Base-by-base conservation (phyloP, 2,888 invertebrate species). In the Aleiodes leptofemur region DNA sequence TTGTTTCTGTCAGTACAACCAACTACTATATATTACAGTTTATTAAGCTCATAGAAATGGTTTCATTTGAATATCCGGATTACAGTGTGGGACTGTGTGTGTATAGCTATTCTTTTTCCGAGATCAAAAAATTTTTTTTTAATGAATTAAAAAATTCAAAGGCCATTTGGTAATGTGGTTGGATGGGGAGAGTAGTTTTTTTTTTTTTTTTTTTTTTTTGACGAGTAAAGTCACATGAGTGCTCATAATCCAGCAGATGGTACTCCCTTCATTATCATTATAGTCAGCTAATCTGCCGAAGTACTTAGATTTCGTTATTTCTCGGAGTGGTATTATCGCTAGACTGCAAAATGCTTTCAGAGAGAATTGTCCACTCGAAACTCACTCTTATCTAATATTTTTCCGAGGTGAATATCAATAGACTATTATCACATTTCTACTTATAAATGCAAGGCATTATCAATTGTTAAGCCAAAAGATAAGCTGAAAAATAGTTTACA, bases 41-140 rank as follows among this genome's bases (percentile, higher is more conserved):
- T 78, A 79, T 79, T 78, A 78, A 76, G 75, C 74, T 75, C 76
- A 66, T 66, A 75, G 73, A 79, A 79, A 80, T 74, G 74, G 76
- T 78, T 77, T 77, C 76, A 81, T 80, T 77, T 74, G 76, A 79
- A 81, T 79, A 77, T 77, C 74, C 74, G 78, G 74, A 73, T 79
- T 78, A 43, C 6, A 73, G 55, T 51, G 23, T 61, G 38, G n/a
- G 14, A 38, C 13, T 38, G 14, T 34, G 14, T 61, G 14, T n/a
- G n/a, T 4, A 50, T 23, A 57, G 34, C 8, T n/a, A 3, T 9
- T 38, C 11, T 38, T 23, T 23, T 23, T 23, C 23, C 7, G 38
- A 38, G 34, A 61, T 61, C n/a, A 61, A 34, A 70, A 34, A 43
- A 34, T 7, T 43, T 43, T 31, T 11, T 14, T 13, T 29, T 31